A percentile compares a stretch with the other conserved stretches of the same genome.
Evolutionary conservation across 2,113 vertebrate genomes (phyloP).

Genomic region (Pollimyrus isidori): DNA sequence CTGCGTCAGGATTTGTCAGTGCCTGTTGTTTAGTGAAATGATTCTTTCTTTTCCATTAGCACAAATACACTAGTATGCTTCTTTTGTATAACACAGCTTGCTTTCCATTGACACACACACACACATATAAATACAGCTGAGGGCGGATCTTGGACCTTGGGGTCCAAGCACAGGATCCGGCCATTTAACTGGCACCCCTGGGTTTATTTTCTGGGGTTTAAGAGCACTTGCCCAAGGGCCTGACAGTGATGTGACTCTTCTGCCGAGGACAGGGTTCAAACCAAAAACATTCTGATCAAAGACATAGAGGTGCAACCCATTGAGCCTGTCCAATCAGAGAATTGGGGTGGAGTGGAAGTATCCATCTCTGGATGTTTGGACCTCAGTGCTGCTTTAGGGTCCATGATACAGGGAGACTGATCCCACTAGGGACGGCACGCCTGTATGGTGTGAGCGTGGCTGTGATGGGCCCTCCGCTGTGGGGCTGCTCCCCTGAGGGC

Average conservation of each 20-base stretch:
- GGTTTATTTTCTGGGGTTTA: no score
- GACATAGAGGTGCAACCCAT: not conserved
- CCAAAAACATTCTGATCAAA: no score
- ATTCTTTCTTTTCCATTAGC: not conserved
- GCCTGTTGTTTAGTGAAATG: not conserved
- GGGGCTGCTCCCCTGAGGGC: no score
- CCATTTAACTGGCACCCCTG: no score
- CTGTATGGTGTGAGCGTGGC: not conserved
- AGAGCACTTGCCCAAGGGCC: no score
- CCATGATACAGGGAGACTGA: not conserved
- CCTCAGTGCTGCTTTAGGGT: not conserved
- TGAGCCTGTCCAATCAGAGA: not conserved
- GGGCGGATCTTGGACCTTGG: no score
- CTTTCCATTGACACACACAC: not conserved
- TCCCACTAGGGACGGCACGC: not conserved
- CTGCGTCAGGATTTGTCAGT: not conserved
- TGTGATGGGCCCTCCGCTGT: no score
- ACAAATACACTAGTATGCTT: not conserved
- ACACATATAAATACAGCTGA: no score
- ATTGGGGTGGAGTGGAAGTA: not conserved
- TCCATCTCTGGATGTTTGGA: not conserved
- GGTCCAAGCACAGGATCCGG: no score
- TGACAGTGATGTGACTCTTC: not conserved
- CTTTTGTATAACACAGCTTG: not conserved
- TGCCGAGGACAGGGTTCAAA: no score